Percentiles rank a stretch among this genome's conserved stretches.
Evolutionary conservation across 2,888 invertebrate genomes (phyloP).

Genomic region (Tipula unca): DNA sequence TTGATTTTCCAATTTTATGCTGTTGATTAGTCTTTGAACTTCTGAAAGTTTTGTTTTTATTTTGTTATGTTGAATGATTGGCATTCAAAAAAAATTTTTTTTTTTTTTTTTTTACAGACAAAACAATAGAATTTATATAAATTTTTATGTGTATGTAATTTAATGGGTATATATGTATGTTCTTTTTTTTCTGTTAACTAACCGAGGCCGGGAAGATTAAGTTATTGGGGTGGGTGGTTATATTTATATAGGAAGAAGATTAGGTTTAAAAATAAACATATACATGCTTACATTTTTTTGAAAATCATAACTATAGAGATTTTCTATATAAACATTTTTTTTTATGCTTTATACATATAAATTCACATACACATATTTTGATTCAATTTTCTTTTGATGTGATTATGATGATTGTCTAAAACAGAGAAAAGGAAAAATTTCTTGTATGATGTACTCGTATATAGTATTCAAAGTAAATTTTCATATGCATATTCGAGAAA

Average conservation of each 20-base stretch:
- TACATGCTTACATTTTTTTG: neutral
- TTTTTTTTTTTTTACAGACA: neutral
- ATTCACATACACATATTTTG: neutral
- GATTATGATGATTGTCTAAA: constrained; percentile 14
- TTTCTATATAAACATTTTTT: neutral
- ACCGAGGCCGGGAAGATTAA: neutral
- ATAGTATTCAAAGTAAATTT: neutral
- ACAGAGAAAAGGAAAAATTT: neutral
- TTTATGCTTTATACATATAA: neutral
- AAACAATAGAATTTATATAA: constrained; percentile 1
- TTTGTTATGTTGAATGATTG: constrained; percentile 8
- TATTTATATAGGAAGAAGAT: neutral
- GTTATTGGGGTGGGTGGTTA: neutral
- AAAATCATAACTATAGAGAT: neutral
- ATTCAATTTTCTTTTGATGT: constrained; percentile 14
- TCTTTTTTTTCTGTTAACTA: neutral
- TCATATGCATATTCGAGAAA: neutral
- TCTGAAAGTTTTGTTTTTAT: neutral
- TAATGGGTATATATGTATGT: neutral
- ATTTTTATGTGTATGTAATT: neutral
- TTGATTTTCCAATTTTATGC: neutral
- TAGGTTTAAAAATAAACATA: neutral
- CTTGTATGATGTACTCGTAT: neutral
- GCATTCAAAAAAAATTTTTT: neutral
- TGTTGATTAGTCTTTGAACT: constrained; percentile 14